Conservation (phyloP, 2,888 invertebrate species). For the Lithophane ornitopus region DNA sequence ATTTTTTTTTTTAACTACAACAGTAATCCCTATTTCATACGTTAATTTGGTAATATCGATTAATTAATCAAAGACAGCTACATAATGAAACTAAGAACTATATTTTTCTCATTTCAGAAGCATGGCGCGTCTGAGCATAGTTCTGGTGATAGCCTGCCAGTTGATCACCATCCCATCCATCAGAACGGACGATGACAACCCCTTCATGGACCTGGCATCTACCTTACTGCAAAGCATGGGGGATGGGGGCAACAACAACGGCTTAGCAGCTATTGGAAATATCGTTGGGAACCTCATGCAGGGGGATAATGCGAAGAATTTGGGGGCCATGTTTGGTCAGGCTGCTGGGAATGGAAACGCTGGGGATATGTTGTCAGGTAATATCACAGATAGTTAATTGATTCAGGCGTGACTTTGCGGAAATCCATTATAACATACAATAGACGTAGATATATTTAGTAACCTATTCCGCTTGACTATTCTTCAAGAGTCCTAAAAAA, state of each 20-base stretch:
- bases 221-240: conserved; percentile 92
- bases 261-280: conserved; percentile 91
- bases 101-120: conserved; percentile 57
- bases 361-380: conserved; percentile 89
- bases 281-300: conserved; percentile 93
- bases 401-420: too few species aligned
- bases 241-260: conserved; percentile 76
- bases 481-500: too few species aligned
- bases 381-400: too few species aligned
- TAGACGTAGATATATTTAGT: too few species aligned
- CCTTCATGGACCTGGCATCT: conserved; percentile 93
- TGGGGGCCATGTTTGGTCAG: conserved; percentile 83
- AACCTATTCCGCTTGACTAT: too few species aligned
- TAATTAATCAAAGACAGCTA: too few species aligned
- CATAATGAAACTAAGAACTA: too few species aligned
- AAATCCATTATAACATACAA: too few species aligned
- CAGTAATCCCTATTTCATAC: too few species aligned
- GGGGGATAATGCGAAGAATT: conserved; percentile 91
- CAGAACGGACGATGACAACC: conserved; percentile 87
- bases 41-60: too few species aligned
- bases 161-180: conserved; percentile 75
- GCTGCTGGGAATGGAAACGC: conserved; percentile 74
- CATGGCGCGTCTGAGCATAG: conserved; percentile 77
- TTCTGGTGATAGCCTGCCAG: conserved; percentile 74
- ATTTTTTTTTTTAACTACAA: too few species aligned